Evolutionary conservation across 2,888 invertebrate genomes (phyloP).

Genomic region (Hydrotaea cyrtoneurina): DNA sequence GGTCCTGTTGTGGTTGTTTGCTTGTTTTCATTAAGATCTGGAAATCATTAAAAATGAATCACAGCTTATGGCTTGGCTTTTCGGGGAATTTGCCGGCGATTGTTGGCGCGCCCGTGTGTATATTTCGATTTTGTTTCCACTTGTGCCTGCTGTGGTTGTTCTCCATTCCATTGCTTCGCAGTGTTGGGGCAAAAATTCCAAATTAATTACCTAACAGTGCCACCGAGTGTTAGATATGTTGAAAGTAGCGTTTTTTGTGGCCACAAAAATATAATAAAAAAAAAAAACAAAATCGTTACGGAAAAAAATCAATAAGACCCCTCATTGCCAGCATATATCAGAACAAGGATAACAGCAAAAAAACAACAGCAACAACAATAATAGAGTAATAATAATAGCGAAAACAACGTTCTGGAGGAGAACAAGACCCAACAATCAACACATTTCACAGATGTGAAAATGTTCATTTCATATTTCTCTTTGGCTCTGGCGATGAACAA

Average conservation of each 20-base stretch:
- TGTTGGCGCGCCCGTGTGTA: background rate
- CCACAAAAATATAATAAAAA: background rate
- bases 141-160: background rate
- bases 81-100: background rate
- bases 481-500: conserved; percentile 1
- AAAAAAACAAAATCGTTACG: too few relatives aligned
- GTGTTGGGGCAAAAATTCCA: background rate
- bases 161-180: background rate
- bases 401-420: background rate
- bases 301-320: background rate
- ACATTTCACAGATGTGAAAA: conserved; percentile 17
- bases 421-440: background rate
- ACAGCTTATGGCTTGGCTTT: conserved; percentile 14
- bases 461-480: conserved; percentile 5
- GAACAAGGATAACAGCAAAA: background rate
- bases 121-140: background rate
- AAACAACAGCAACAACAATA: background rate
- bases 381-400: background rate
- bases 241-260: background rate
- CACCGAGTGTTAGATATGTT: background rate
- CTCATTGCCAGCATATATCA: too few relatives aligned
- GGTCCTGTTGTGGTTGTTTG: background rate
- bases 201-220: background rate
- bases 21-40: background rate
- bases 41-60: conserved; percentile 22